Conservation (phyloP, 2,113 vertebrate genomes). For the Odontesthes bonariensis region DNA sequence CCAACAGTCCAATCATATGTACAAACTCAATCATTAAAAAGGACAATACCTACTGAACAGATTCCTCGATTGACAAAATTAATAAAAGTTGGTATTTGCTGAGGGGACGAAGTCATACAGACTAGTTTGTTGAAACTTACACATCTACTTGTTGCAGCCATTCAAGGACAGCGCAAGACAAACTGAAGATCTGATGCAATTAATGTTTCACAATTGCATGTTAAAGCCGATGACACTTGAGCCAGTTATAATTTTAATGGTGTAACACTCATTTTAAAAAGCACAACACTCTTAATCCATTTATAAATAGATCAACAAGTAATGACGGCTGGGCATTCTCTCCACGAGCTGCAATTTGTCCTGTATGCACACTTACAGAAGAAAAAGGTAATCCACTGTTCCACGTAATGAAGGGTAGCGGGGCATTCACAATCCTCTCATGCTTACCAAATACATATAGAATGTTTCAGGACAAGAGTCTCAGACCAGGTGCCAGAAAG, state of each 20-base stretch:
- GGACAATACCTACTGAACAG: constrained; percentile 50
- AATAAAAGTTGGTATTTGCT: constrained; percentile 66
- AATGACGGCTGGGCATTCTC: constrained; percentile 52
- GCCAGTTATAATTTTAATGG: constrained; percentile 57
- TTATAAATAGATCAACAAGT: constrained; percentile 73
- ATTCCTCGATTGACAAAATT: constrained; percentile 42
- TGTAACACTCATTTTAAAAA: constrained; percentile 67
- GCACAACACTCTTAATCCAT: constrained; percentile 66
- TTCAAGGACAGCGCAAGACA: constrained; percentile 62
- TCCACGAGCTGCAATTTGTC: constrained; percentile 63
- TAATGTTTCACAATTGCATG: constrained; percentile 49
- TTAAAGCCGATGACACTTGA: constrained; percentile 67
- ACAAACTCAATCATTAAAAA: constrained; percentile 58
- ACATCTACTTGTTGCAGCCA: constrained; percentile 47
- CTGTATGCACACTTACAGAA: constrained; percentile 52
- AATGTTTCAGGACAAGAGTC: constrained; percentile 65
- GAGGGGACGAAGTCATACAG: constrained; percentile 24
- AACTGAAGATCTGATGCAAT: constrained; percentile 62
- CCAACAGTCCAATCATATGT: constrained; percentile 32
- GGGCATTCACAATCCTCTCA: constrained; percentile 59
- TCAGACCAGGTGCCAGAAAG: constrained; percentile 59
- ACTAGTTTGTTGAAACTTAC: constrained; percentile 32
- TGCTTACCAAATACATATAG: constrained; percentile 58
- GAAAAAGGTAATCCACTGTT: constrained; percentile 55
- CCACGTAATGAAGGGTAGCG: constrained; percentile 45